Evolutionary conservation across 1,140 invertebrate genomes (phyloP).

Genomic region (Phymorhynchus buccinoides): DNA sequence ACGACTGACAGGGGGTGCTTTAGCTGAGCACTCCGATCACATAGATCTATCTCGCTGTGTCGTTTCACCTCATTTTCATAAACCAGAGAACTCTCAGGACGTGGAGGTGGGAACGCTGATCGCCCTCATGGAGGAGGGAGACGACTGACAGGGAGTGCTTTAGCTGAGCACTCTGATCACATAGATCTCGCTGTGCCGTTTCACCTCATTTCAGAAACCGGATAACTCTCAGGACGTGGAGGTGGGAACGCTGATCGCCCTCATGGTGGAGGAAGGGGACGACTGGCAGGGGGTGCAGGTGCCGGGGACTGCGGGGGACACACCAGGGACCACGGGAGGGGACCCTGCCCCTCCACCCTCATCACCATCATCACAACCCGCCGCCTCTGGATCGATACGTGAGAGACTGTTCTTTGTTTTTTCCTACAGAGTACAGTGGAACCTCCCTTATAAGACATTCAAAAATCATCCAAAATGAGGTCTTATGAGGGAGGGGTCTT

Average conservation of each 20-base stretch:
- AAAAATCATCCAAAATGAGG: too few species aligned
- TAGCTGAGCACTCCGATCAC: too few species aligned
- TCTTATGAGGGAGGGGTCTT: too few species aligned
- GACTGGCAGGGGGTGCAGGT: conserved; percentile 81
- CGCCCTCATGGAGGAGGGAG: conserved; percentile 88
- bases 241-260: conserved; percentile 89
- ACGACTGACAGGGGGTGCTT: conserved; percentile 82
- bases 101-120: conserved; percentile 89
- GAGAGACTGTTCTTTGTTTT: too few species aligned
- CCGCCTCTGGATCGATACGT: conserved; percentile 28
- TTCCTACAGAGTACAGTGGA: too few species aligned
- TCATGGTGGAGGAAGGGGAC: conserved; percentile 87
- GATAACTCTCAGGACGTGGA: conserved; percentile 87
- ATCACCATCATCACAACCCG: conserved; percentile 37
- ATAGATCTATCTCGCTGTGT: too few species aligned
- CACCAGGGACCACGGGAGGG: conserved; percentile 58
- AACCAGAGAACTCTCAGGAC: conserved; percentile 84
- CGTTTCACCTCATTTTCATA: too few species aligned
- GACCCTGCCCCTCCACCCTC: conserved; percentile 14
- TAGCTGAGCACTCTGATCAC: too few species aligned
- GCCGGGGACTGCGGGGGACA: conserved; percentile 50
- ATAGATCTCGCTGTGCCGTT: too few species aligned
- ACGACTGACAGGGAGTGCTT: conserved; percentile 82
- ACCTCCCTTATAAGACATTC: too few species aligned
- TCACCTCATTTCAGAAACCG: conserved; percentile 69